These are phyloP conservation scores for Tolmerus cingulatus DNA, from an alignment of 2,888 invertebrate species.

Conservation along the genomic window DNA sequence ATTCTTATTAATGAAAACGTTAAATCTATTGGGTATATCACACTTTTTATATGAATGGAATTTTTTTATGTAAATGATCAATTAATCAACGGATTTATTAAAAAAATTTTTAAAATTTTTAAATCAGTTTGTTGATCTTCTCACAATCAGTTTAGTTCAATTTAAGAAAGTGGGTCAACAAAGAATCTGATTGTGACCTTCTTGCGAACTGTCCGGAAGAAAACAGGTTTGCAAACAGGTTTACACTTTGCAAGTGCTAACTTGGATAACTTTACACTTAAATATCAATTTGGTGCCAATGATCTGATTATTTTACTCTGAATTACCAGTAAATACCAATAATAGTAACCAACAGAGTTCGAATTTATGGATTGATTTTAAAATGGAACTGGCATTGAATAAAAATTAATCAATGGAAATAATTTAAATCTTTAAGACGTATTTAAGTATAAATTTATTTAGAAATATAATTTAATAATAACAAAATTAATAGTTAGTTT, in stretches of 20 bases:
- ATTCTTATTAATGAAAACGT: too few relatives aligned
- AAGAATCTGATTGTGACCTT: neutral
- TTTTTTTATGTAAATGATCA: neutral
- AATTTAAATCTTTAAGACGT: neutral
- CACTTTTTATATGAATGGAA: neutral
- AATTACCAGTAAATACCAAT: neutral
- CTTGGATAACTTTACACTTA: neutral
- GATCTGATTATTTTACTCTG: neutral
- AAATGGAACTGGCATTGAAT: neutral
- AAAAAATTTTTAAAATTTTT: neutral
- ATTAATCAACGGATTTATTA: neutral
- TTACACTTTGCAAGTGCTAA: neutral
- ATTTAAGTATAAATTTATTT: neutral
- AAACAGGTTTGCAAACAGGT: neutral
- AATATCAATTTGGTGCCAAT: neutral
- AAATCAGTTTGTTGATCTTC: neutral
- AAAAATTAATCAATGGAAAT: neutral
- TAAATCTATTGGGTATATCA: neutral
- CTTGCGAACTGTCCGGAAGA: neutral
- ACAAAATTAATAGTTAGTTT: neutral
- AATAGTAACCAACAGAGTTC: neutral
- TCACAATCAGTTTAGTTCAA: neutral
- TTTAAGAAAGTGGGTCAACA: neutral
- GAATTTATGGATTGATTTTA: neutral
- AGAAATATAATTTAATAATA: too few relatives aligned